Evolutionary conservation across 2,888 invertebrate species (phyloP).

Genomic region (Muschampia staudingeri): DNA sequence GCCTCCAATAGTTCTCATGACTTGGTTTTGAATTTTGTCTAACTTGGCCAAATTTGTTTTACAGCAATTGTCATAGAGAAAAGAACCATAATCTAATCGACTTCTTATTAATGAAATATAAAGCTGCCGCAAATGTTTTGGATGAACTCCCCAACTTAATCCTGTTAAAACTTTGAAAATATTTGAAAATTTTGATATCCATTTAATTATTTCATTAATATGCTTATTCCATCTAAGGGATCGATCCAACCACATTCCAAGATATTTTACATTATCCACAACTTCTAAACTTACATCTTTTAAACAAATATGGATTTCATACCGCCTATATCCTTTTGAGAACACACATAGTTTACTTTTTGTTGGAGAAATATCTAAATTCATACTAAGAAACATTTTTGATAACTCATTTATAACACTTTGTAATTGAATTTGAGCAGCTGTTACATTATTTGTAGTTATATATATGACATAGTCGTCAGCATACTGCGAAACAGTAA

Average conservation of each 20-base stretch:
- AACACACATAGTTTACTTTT: constrained; percentile 1
- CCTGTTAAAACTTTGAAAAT: too few species aligned
- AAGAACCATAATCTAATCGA: too few species aligned
- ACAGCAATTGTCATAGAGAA: too few species aligned
- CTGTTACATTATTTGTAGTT: background rate
- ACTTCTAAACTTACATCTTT: background rate
- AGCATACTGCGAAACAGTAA: background rate
- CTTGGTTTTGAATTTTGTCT: too few species aligned
- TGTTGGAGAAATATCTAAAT: background rate
- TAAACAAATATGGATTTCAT: background rate
- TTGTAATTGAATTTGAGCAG: background rate
- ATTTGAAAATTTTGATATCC: background rate
- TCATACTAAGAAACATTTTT: background rate
- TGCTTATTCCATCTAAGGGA: background rate
- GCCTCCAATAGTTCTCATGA: too few species aligned
- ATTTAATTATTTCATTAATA: background rate
- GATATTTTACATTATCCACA: constrained; percentile 5
- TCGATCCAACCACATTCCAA: constrained; percentile 9
- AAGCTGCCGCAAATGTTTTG: too few species aligned
- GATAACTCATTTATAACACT: background rate
- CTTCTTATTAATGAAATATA: too few species aligned
- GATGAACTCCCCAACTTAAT: too few species aligned
- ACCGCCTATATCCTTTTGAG: background rate
- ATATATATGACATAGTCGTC: background rate
- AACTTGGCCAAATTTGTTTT: too few species aligned